These are phyloP conservation scores for Hetaerina americana DNA, from an alignment of 1,140 invertebrate species.

Conservation along the genomic window DNA sequence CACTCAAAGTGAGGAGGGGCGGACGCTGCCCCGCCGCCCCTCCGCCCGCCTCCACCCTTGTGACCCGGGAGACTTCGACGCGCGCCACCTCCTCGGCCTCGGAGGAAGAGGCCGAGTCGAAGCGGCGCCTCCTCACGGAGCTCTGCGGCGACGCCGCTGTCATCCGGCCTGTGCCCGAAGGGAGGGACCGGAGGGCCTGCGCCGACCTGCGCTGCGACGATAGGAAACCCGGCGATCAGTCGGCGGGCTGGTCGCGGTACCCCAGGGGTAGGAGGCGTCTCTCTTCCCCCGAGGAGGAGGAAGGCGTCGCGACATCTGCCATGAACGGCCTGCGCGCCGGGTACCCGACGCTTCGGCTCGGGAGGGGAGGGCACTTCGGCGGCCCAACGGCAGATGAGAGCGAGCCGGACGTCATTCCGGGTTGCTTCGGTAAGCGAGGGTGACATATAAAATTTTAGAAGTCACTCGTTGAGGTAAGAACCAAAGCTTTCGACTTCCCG, in stretches of 20 bases:
- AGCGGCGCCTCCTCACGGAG: neutral
- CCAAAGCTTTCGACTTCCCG: too few relatives aligned
- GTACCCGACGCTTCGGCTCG: neutral
- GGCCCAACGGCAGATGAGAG: slow-evolving; percentile 38
- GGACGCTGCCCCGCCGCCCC: neutral
- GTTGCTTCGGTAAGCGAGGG: slow-evolving; percentile 54
- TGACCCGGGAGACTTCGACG: neutral
- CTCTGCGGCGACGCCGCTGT: neutral
- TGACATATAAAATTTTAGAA: too few relatives aligned
- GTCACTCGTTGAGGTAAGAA: too few relatives aligned
- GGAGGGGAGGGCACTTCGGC: neutral
- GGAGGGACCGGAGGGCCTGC: neutral
- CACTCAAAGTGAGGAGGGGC: slow-evolving; percentile 31
- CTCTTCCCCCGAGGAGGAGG: slow-evolving; percentile 28
- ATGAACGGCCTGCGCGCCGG: slow-evolving; percentile 32
- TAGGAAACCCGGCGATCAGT: neutral
- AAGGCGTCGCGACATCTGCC: slow-evolving; percentile 31
- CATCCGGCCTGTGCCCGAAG: neutral
- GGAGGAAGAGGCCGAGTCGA: neutral
- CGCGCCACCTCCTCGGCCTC: neutral
- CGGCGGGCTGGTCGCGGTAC: slow-evolving; percentile 17
- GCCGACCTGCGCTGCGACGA: neutral
- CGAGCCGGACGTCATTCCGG: slow-evolving; percentile 59
- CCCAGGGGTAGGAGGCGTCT: slow-evolving; percentile 28
- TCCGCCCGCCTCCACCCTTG: neutral